These are phyloP conservation scores for Umimayanthus chanpuru DNA, from an alignment of 92 coral and sea anemone species.

Conservation along the genomic window DNA sequence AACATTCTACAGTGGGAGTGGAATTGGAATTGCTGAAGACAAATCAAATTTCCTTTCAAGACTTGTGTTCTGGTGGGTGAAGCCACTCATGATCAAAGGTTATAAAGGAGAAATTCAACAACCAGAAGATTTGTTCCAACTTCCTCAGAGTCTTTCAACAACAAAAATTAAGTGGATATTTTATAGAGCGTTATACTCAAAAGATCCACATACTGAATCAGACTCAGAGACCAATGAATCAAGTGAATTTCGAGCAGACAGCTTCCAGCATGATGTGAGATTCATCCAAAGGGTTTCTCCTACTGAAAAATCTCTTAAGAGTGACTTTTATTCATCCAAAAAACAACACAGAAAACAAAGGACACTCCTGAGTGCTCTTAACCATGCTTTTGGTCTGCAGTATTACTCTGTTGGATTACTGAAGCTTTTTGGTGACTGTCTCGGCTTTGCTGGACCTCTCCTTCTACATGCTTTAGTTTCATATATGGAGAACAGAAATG, in stretches of 20 bases:
- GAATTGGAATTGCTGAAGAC: conserved; percentile 85
- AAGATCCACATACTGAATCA: neutral
- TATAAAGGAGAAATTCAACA: conserved; percentile 67
- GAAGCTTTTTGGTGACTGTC: conserved; percentile 85
- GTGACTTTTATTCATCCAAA: neutral
- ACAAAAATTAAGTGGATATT: conserved; percentile 64
- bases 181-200: conserved; percentile 52
- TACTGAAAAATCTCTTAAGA: neutral
- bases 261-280: conserved; percentile 18
- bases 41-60: conserved; percentile 75
- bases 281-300: neutral
- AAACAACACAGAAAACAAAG: conserved; percentile 47
- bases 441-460: conserved; percentile 97
- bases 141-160: conserved; percentile 82
- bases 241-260: conserved; percentile 12
- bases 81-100: conserved; percentile 81
- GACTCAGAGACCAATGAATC: neutral
- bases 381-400: conserved; percentile 90
- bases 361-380: conserved; percentile 80
- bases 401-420: conserved; percentile 89
- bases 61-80: conserved; percentile 93
- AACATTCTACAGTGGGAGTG: conserved; percentile 87
- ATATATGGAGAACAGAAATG: conserved; percentile 92
- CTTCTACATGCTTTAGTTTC: conserved; percentile 95
- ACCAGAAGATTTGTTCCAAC: conserved; percentile 75